A percentile compares a stretch with the other conserved stretches of the same genome.
These are phyloP conservation scores for Pachliopta kotzebuea DNA, from an alignment of 2,888 invertebrate genomes.

Conservation along the genomic window DNA sequence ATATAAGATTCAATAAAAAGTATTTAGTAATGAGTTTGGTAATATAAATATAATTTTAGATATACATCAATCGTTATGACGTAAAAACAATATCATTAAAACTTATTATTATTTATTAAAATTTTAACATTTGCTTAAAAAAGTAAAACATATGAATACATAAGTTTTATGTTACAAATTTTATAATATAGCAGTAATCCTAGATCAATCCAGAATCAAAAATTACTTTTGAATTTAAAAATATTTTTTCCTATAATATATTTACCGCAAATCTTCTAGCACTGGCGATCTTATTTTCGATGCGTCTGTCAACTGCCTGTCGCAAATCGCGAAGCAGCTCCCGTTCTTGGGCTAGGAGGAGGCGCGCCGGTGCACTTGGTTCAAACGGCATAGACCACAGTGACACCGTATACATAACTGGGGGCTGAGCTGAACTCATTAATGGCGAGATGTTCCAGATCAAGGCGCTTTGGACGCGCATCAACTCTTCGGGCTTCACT, in stretches of 20 bases:
- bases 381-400: slow-evolving; percentile 94
- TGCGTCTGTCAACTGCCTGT: slow-evolving; percentile 91
- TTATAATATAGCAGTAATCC: too few relatives aligned
- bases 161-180: too few relatives aligned
- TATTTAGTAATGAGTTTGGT: not conserved
- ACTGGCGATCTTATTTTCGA: slow-evolving; percentile 96
- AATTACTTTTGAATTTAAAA: too few relatives aligned
- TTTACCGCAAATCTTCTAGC: slow-evolving; percentile 96
- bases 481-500: slow-evolving; percentile 94
- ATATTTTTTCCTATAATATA: slow-evolving; percentile 34
- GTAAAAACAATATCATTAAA: too few relatives aligned
- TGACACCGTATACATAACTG: slow-evolving; percentile 94
- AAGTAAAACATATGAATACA: too few relatives aligned
- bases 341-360: slow-evolving; percentile 93
- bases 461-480: slow-evolving; percentile 95
- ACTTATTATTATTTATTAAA: too few relatives aligned
- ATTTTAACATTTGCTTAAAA: too few relatives aligned
- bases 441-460: slow-evolving; percentile 98
- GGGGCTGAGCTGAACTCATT: slow-evolving; percentile 96
- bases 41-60: too few relatives aligned
- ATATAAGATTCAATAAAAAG: not conserved
- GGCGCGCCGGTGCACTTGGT: slow-evolving; percentile 88
- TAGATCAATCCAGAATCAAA: too few relatives aligned
- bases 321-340: slow-evolving; percentile 92
- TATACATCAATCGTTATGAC: too few relatives aligned